phyloP scores from a whole-genome alignment of 2,888 invertebrate genomes.

The Agrenia bidenticulata region DNA sequence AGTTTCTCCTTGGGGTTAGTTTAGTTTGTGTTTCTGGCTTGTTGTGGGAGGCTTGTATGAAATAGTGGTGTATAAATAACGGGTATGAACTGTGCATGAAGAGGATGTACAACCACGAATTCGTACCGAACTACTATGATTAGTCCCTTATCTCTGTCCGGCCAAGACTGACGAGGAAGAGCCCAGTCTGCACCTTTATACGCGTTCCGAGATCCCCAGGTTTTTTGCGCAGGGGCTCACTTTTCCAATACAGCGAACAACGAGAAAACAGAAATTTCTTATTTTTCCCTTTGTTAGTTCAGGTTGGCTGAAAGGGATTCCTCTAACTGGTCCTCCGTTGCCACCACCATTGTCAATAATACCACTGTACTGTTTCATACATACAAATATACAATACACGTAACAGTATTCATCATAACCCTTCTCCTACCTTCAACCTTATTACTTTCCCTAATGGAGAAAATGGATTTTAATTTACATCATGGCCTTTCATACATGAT shows the following conservation, averaged over 20 bases:
- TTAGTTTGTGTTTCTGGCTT: too few relatives aligned
- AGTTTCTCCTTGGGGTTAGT: neutral
- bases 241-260: neutral
- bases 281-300: neutral
- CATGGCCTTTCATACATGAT: too few relatives aligned
- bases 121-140: slow-evolving; percentile 12
- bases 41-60: neutral
- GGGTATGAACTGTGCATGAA: neutral
- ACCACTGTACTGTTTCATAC: too few relatives aligned
- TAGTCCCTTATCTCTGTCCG: slow-evolving; percentile 32
- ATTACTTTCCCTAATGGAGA: too few relatives aligned
- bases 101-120: slow-evolving; percentile 1
- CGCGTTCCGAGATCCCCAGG: slow-evolving; percentile 23
- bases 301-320: neutral
- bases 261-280: neutral
- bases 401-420: too few relatives aligned
- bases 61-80: neutral
- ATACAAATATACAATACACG: too few relatives aligned
- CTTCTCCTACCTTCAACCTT: too few relatives aligned
- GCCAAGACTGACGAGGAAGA: slow-evolving; percentile 36
- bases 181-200: slow-evolving; percentile 28
- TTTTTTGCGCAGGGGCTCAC: slow-evolving; percentile 32
- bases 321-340: neutral
- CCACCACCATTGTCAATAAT: slow-evolving; percentile 13
- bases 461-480: too few relatives aligned